These are phyloP conservation scores for Hypanus sabinus DNA, from an alignment of 2,113 vertebrate species.

Conservation along the genomic window DNA sequence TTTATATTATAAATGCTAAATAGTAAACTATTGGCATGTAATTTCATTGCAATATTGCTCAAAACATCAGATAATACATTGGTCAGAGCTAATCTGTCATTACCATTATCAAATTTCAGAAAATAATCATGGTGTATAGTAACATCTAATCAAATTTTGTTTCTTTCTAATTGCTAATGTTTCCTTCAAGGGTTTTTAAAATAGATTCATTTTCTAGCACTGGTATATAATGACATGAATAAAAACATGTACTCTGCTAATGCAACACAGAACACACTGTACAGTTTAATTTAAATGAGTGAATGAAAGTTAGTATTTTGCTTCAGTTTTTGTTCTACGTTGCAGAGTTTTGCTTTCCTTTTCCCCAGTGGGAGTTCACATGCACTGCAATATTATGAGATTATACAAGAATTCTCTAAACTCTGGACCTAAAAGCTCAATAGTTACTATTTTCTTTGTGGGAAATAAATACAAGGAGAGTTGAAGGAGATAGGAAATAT, in stretches of 20 bases:
- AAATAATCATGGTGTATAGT: slow-evolving; percentile 1
- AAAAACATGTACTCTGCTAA: slow-evolving; percentile 26
- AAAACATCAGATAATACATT: not conserved
- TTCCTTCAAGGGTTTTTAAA: slow-evolving; percentile 8
- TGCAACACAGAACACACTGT: not conserved
- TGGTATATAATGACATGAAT: slow-evolving; percentile 16
- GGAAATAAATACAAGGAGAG: not conserved
- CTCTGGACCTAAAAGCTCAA: not conserved
- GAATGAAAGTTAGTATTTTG: not conserved
- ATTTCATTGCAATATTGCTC: not conserved
- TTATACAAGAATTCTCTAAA: not conserved
- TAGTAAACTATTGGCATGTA: not conserved
- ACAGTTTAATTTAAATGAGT: not conserved
- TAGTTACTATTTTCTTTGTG: not conserved
- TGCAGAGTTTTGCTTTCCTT: not conserved
- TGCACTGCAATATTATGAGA: not conserved
- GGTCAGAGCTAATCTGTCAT: not conserved
- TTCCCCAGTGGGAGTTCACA: not conserved
- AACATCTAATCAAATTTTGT: not conserved
- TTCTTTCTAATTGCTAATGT: not conserved
- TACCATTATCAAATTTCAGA: not conserved
- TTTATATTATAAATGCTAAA: not conserved
- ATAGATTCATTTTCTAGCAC: not conserved
- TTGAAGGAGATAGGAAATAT: not conserved
- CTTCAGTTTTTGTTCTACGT: not conserved